Percentiles rank a stretch among this genome's conserved stretches.
These are phyloP conservation scores for Sphyrna mokarran DNA, from an alignment of 2,113 vertebrate genomes.

Conservation along the genomic window DNA sequence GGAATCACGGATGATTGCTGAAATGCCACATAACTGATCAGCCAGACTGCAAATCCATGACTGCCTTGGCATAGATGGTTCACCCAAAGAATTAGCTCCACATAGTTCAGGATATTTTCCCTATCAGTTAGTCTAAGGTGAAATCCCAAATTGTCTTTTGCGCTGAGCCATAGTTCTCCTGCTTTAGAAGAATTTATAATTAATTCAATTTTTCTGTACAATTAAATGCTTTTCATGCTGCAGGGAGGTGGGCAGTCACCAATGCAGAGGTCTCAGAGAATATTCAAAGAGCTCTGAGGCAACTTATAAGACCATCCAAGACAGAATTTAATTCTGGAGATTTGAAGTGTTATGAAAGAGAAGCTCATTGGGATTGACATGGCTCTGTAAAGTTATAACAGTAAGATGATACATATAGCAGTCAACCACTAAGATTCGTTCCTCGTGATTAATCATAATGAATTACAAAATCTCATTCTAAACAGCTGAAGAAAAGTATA, in stretches of 20 bases:
- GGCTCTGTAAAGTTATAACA: too few species aligned
- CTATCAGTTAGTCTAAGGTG: background rate
- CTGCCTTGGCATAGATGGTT: background rate
- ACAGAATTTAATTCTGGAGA: background rate
- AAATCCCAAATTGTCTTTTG: background rate
- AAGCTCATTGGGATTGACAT: background rate
- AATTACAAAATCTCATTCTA: background rate
- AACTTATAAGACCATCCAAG: background rate
- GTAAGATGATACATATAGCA: background rate
- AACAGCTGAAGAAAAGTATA: background rate
- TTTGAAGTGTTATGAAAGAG: background rate
- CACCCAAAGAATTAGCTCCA: background rate
- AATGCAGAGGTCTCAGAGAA: background rate
- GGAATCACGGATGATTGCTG: background rate
- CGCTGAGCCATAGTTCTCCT: background rate
- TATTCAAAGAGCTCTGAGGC: background rate
- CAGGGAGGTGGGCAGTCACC: background rate
- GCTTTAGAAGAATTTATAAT: background rate
- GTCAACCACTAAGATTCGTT: background rate
- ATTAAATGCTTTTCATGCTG: background rate
- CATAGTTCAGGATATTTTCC: background rate
- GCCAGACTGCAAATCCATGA: background rate
- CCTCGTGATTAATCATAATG: background rate
- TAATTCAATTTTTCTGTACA: background rate
- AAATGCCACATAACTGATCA: background rate